A percentile compares a stretch with the other conserved stretches of the same genome.
phyloP scores from a whole-genome alignment of 2,113 vertebrate species.

The Thryonomys swinderianus region DNA sequence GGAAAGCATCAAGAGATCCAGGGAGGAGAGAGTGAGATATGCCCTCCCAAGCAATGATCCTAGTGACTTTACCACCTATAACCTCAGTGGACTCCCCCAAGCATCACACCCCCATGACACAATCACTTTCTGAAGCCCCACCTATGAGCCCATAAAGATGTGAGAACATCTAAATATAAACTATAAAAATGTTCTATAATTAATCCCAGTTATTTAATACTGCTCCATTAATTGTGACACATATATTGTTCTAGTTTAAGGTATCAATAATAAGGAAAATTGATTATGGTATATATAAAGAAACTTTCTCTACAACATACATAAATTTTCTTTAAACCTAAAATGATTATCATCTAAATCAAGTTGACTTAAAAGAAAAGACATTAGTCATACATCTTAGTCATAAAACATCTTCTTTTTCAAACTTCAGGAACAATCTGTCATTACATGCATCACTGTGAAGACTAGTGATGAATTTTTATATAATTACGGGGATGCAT shows the following conservation, averaged over 20 bases:
- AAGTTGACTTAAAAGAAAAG: conserved; percentile 42
- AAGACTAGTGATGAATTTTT: not conserved
- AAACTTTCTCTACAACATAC: not conserved
- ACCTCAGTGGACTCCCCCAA: too few relatives aligned
- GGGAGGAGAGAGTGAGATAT: too few relatives aligned
- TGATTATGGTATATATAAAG: not conserved
- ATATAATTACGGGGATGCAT: not conserved
- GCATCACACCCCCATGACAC: too few relatives aligned
- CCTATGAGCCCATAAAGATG: too few relatives aligned
- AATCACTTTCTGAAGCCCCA: too few relatives aligned
- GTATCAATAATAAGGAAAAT: conserved; percentile 15
- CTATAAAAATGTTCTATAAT: not conserved
- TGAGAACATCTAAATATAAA: too few relatives aligned
- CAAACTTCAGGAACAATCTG: not conserved
- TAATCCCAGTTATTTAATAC: not conserved
- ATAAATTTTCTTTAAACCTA: not conserved
- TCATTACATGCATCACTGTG: not conserved
- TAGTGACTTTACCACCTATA: too few relatives aligned
- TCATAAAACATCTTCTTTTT: conserved; percentile 27
- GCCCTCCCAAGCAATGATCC: too few relatives aligned
- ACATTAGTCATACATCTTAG: not conserved
- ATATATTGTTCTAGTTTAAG: not conserved
- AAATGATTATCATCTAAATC: conserved; percentile 1
- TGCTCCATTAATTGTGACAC: conserved; percentile 13
- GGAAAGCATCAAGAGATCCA: too few relatives aligned